These are phyloP conservation scores for Platichthys flesus DNA, from an alignment of 2,113 vertebrate genomes.

Conservation along the genomic window DNA sequence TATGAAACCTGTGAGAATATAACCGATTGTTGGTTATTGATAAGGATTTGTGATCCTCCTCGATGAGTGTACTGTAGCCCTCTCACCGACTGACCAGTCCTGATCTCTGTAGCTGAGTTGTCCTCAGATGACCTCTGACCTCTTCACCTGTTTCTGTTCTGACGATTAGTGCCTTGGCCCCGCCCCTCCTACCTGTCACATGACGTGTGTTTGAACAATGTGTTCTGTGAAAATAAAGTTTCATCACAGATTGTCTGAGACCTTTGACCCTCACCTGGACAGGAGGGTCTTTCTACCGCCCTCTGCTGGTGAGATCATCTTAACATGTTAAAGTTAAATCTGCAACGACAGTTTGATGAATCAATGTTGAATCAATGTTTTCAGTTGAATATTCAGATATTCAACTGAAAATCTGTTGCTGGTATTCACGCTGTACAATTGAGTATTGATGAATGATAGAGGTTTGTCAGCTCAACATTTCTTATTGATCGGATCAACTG, in stretches of 20 bases:
- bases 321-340: too few species aligned
- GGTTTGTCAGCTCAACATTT: too few species aligned
- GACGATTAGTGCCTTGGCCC: conserved; percentile 72
- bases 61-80: conserved; percentile 31
- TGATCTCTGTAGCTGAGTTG: background rate
- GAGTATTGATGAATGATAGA: too few species aligned
- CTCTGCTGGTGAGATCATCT: background rate
- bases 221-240: conserved; percentile 68
- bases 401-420: too few species aligned
- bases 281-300: background rate
- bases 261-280: background rate
- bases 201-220: conserved; percentile 61
- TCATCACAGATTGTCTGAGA: conserved; percentile 1
- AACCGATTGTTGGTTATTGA: conserved; percentile 32
- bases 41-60: conserved; percentile 18
- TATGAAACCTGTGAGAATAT: background rate
- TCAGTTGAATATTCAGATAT: too few species aligned
- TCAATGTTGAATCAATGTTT: too few species aligned
- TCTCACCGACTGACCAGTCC: conserved; percentile 6
- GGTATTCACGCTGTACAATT: too few species aligned
- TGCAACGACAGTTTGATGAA: background rate
- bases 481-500: too few species aligned
- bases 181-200: background rate
- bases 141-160: conserved; percentile 48
- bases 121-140: conserved; percentile 32